Percentiles rank a stretch among this genome's conserved stretches.
phyloP scores from a whole-genome alignment of 1,140 invertebrate species.

The Pogonus chalceus region DNA sequence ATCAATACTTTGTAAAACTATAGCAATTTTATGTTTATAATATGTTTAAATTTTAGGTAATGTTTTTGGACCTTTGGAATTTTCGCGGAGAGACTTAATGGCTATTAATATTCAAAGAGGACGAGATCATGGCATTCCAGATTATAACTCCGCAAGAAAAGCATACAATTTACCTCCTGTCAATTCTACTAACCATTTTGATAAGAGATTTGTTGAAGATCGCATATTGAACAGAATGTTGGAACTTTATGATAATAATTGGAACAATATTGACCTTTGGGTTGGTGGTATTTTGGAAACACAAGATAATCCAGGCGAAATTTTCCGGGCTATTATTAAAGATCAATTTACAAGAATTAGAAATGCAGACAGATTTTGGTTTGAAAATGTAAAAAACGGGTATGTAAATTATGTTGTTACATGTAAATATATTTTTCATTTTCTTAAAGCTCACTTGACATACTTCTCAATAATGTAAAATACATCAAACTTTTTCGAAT shows the following conservation, averaged over 20 bases:
- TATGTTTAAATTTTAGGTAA: too few relatives aligned
- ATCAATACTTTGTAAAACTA: too few relatives aligned
- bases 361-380: slow-evolving; percentile 50
- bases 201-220: slow-evolving; percentile 13
- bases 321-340: slow-evolving; percentile 45
- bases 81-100: slow-evolving; percentile 54
- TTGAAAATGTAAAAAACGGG: slow-evolving; percentile 42
- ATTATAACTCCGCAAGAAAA: slow-evolving; percentile 52
- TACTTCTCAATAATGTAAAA: too few relatives aligned
- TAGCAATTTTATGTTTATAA: too few relatives aligned
- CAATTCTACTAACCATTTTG: slow-evolving; percentile 19
- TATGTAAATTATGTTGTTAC: slow-evolving; percentile 22
- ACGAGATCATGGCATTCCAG: slow-evolving; percentile 55
- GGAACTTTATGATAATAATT: slow-evolving; percentile 39
- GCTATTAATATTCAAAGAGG: slow-evolving; percentile 57
- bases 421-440: slow-evolving; percentile 7
- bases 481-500: too few relatives aligned
- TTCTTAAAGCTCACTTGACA: too few relatives aligned
- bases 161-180: slow-evolving; percentile 36
- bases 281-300: slow-evolving; percentile 61
- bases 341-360: slow-evolving; percentile 47
- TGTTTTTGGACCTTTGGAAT: slow-evolving; percentile 59
- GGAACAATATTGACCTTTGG: slow-evolving; percentile 49
- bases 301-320: slow-evolving; percentile 43
- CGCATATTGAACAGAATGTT: slow-evolving; percentile 32